Percentiles rank a stretch among this genome's conserved stretches.
Evolutionary conservation across 2,113 vertebrate species (phyloP).

Genomic region (Sialia sialis): DNA sequence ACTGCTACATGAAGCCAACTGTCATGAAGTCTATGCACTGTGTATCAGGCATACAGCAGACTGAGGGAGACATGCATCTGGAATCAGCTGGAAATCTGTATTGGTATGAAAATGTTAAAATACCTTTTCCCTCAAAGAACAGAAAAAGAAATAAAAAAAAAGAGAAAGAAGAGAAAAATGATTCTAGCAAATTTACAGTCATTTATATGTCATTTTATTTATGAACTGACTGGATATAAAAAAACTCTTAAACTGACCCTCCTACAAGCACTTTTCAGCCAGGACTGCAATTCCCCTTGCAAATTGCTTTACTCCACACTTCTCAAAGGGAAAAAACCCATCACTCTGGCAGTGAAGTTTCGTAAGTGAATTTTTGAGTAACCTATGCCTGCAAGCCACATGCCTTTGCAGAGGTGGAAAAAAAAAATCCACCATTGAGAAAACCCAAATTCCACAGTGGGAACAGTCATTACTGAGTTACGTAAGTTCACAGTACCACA

Average conservation of each 20-base stretch:
- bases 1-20: not conserved
- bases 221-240: not conserved
- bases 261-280: not conserved
- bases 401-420: not conserved
- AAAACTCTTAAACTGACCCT: not conserved
- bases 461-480: not conserved
- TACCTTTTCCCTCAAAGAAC: not conserved
- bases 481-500: not conserved
- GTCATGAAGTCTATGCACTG: not conserved
- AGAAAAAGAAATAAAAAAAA: not conserved
- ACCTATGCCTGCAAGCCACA: not conserved
- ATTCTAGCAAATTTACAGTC: not conserved
- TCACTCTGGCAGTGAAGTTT: not conserved
- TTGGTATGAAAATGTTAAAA: rapidly evolving
- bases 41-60: rapidly evolving
- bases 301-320: not conserved
- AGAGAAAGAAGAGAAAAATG: not conserved
- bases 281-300: not conserved
- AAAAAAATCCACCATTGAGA: not conserved
- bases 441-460: not conserved
- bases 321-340: not conserved
- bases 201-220: not conserved
- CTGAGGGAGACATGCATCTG: not conserved
- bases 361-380: not conserved
- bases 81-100: not conserved